Evolutionary conservation across 2,113 vertebrate genomes (phyloP).

Genomic region (Centropus bengalensis): DNA sequence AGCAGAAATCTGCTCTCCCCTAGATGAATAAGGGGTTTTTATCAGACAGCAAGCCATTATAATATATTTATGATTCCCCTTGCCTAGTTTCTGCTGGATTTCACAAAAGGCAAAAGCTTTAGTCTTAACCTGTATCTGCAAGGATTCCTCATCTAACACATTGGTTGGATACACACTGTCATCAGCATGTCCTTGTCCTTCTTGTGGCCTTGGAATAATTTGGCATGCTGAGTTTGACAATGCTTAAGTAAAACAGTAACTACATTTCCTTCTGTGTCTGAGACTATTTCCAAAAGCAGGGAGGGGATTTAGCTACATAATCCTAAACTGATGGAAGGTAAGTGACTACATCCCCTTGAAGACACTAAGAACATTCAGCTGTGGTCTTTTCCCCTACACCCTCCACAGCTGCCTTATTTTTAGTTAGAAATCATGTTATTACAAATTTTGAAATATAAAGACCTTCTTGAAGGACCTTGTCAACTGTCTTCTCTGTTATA

Average conservation of each 20-base stretch:
- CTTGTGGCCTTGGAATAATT: slow-evolving; percentile 3
- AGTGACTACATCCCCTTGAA: neutral
- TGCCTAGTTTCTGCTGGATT: slow-evolving; percentile 28
- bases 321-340: neutral
- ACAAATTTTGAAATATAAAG: neutral
- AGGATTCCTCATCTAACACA: neutral
- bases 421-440: neutral
- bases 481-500: neutral
- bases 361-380: neutral
- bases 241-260: neutral
- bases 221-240: neutral
- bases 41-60: neutral
- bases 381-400: neutral
- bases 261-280: neutral
- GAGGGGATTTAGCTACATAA: neutral
- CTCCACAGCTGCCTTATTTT: neutral
- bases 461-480: neutral
- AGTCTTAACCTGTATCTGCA: neutral
- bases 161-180: neutral
- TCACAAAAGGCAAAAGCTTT: neutral
- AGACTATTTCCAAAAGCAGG: neutral
- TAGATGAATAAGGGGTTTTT: slow-evolving; percentile 41
- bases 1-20: slow-evolving; percentile 35
- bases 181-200: neutral
- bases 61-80: slow-evolving; percentile 51